Base-by-base conservation (phyloP, 1,140 invertebrate genomes). In the Dinoponera quadriceps region DNA sequence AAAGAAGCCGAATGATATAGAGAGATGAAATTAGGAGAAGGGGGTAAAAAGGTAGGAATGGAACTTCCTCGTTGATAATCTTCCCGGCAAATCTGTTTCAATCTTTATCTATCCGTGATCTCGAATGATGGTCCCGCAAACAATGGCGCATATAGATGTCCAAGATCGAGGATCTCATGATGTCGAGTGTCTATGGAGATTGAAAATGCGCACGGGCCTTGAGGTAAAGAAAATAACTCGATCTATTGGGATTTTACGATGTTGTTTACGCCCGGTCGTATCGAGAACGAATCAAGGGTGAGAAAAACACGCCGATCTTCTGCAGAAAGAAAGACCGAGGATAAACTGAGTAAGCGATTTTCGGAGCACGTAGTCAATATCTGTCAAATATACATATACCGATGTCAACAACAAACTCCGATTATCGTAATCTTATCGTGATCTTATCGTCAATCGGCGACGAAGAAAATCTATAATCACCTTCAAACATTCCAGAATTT, bases 251-350 rank as follows among this genome's bases (percentile, higher is more conserved):
- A 49, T 85, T 90, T 88, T 89, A 90, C 66, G 86, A 88, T 88
- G 84, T 87, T 90, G 87, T 91, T 90, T 89, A 90, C 81, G 71
- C 74, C 63, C 71, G 63, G 49, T 80, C 59, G 68, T 18, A 54
- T 13, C 65, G 63, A 25, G 44, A 27, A 59, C 62, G 48, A 65
- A 51, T 20, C 69, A 60, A 22, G 16, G 49, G 20, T 25, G 54
- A 81, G 63, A 63, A 77, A 74, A 63, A 78, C 44, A 57, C 14
- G 22, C 25, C 27, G 57, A 59, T 63, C 33, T 49, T n/a, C 49
- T 3, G 13, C 29, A n/a, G 3, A 3, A 9, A 44, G 16, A 14
- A 18, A 38, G 13, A 55, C 7, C 29, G 49, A 62, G 20, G 22
- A 44, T 20, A 29, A 11, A 59, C 25, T 20, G 65, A 68, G 38